A percentile compares a stretch with the other conserved stretches of the same genome.
Conservation (phyloP, 2,113 vertebrate species). For the Hyaena hyaena region DNA sequence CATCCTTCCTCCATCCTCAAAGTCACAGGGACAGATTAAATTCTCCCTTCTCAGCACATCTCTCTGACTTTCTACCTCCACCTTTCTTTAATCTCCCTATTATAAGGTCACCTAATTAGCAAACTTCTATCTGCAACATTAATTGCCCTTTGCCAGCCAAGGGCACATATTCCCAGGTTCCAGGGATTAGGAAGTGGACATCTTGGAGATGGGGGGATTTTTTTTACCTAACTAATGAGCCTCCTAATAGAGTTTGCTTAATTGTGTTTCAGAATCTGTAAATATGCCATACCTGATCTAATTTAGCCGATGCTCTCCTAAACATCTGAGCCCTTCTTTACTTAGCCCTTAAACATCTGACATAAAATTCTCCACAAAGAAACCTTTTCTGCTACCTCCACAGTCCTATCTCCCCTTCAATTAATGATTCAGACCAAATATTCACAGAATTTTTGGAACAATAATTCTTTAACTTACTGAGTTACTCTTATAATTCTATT, state of each 20-base stretch:
- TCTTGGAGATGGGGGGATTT: background rate
- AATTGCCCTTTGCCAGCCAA: background rate
- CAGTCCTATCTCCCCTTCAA: background rate
- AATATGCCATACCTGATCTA: background rate
- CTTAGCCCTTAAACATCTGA: background rate
- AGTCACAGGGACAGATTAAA: background rate
- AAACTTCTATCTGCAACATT: background rate
- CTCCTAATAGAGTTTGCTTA: background rate
- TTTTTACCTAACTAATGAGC: background rate
- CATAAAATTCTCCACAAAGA: background rate
- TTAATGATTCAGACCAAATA: background rate
- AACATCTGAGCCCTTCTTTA: background rate
- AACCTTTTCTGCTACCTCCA: background rate
- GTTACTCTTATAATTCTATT: constrained; percentile 4
- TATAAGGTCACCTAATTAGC: background rate
- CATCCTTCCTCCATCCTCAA: background rate
- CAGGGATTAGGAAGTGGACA: background rate
- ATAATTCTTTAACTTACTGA: background rate
- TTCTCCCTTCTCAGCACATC: background rate
- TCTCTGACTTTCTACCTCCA: background rate
- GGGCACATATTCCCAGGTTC: background rate
- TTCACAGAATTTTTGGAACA: background rate
- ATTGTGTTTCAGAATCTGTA: constrained; percentile 12
- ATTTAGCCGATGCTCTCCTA: background rate
- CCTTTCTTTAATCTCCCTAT: background rate